Evolutionary conservation across 2,888 invertebrate genomes (phyloP), one percentile per base, ranked within the genome.

Genomic region (Tetanocera ferruginea): DNA sequence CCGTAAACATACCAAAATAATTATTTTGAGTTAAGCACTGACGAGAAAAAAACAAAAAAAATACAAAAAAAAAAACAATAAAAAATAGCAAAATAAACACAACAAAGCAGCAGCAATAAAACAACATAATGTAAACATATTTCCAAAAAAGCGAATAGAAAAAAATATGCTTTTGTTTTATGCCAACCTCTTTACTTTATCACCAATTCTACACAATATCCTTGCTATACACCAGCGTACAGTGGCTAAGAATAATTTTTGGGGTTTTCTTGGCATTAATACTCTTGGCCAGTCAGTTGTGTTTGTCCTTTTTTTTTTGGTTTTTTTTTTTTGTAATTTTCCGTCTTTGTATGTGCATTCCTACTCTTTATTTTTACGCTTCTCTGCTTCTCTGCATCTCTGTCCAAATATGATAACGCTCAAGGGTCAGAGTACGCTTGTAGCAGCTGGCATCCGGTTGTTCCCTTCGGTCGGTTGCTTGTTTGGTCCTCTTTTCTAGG

Each of bases 1-100:
- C 85, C 85, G 85, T 57, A 62, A 31, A 51, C 76, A 73, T 69
- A 60, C 60, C 52, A 73, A 37, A 25, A 73, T 62, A 60, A 73
- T 43, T 57, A 57, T 72, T 72, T 31, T 28, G 43, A 43, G 43
- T 43, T 43, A 43, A 43, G 14, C 43, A 43, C 43, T 43, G 43
- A 37, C n/a, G 19, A 25, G 70, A 28, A 51, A 6, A 49, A 49
- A 6, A 49, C 6, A 49, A 49, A 49, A 6, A 23, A 31, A 5
- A 6, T 14, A 66, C 34, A 11, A 66, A 17, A 5, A 34, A 14
- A 64, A 64, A 31, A n/a, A 64, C 11, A 19, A 55, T 5, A 64
- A 28, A 31, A 28, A 62, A 28, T 2, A 17, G 8, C 4, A 28
- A 64, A 31, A 31, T 17, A 28, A 64, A 17, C 25, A 11, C 64